Evolutionary conservation across 2,888 invertebrate genomes (phyloP), one percentile per base, ranked within the genome.

Genomic region (Rhamphomyia laevipes): DNA sequence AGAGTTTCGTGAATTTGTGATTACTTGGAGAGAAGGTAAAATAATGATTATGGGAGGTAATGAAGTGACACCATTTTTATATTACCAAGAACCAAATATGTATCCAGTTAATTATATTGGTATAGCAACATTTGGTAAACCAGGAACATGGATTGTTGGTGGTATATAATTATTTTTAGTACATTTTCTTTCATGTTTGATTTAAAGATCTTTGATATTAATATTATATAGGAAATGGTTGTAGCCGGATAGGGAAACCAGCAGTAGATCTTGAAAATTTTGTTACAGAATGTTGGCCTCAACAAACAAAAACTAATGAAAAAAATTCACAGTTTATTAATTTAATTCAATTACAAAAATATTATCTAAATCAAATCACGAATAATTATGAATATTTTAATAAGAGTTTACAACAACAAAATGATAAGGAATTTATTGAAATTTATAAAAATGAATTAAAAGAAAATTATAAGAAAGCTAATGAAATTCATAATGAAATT

Each of bases 21-120:
- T 42, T 15, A 42, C 21, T 27, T 42, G 42, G 42, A 1, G 2
- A 21, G 5, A 27, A 5, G 42, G 42, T 27, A 7, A 23, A 15
- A 27, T 42, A n/a, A 21, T 21, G 15, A 10, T 42, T 42, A 21
- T 13, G 1, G 15, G 42, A 9, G 27, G 12, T 7, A n/a, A 21
- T 18, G 42, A 42, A 13, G 11, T 12, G 2, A n/a, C 15, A 42
- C 42, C 42, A 27, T 42, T 42, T 42, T 42, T 42, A 27, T 23
- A 21, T 23, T 42, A 42, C n/a, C 21, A 27, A 9, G 42, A 42
- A 42, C 9, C 13, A 21, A 27, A 42, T 23, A 27, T 42, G 27
- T 42, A 21, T 27, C 42, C 42, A 27, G 23, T 42, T 42, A 42
- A 42, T 42, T 42, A 23, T 42, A 13, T 42, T 42, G 42, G 42